These are phyloP conservation scores for Zootermopsis nevadensis DNA, from an alignment of 2,888 invertebrate genomes.

Conservation along the genomic window DNA sequence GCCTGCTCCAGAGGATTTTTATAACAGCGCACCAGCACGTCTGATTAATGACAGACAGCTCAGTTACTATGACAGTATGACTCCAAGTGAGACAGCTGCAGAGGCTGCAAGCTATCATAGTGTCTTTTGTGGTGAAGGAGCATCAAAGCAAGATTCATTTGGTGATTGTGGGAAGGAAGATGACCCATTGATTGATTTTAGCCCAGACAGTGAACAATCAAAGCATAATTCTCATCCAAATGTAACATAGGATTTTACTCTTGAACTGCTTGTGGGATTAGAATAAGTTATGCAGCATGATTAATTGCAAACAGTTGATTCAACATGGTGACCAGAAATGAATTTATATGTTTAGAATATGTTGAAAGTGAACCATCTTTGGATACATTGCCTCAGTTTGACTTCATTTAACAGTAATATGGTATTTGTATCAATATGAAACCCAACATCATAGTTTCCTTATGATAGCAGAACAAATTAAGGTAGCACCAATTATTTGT, in stretches of 20 bases:
- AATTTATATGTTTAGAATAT: too few relatives aligned
- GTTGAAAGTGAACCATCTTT: too few relatives aligned
- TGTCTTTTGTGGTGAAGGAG: not conserved
- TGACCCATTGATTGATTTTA: conserved; percentile 33
- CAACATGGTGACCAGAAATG: too few relatives aligned
- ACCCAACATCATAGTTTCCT: too few relatives aligned
- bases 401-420: too few relatives aligned
- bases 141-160: not conserved
- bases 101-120: conserved; percentile 24
- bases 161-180: not conserved
- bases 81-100: conserved; percentile 23
- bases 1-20: conserved; percentile 24
- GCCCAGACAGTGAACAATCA: conserved; percentile 31
- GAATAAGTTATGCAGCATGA: too few relatives aligned
- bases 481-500: too few relatives aligned
- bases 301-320: too few relatives aligned
- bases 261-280: not conserved
- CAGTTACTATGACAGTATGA: conserved; percentile 44
- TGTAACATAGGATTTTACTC: conserved; percentile 2
- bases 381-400: too few relatives aligned
- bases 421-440: too few relatives aligned
- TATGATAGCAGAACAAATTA: too few relatives aligned
- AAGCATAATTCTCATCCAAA: not conserved
- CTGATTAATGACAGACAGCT: conserved; percentile 25
- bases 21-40: conserved; percentile 50